These are phyloP conservation scores for Acanthococcus lagerstroemiae DNA, from an alignment of 2,888 invertebrate species.

Conservation along the genomic window DNA sequence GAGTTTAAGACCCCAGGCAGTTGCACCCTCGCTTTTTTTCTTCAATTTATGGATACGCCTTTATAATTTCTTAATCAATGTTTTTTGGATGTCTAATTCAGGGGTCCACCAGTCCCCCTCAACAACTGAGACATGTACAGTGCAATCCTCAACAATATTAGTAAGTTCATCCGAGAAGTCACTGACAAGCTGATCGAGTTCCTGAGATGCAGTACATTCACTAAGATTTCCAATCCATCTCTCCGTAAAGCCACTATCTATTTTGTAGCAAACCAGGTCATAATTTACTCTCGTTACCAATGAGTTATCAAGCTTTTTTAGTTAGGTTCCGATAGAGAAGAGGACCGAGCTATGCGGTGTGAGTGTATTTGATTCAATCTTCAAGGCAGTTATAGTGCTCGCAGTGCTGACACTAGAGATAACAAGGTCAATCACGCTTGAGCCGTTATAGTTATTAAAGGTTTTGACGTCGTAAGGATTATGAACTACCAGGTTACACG, in stretches of 20 bases:
- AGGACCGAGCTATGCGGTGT: neutral
- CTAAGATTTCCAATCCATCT: neutral
- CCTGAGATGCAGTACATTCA: neutral
- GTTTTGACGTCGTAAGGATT: too few relatives aligned
- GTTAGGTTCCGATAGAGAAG: neutral
- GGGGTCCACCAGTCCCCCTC: neutral
- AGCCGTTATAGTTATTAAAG: too few relatives aligned
- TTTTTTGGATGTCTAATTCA: neutral
- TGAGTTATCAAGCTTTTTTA: neutral
- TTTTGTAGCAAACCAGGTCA: neutral
- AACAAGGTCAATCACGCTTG: too few relatives aligned
- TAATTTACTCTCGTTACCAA: neutral
- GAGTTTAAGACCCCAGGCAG: neutral
- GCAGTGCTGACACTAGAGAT: too few relatives aligned
- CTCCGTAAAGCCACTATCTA: neutral
- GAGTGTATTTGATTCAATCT: conserved; percentile 44
- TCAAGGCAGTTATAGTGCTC: too few relatives aligned
- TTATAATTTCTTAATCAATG: neutral
- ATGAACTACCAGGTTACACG: too few relatives aligned
- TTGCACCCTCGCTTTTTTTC: neutral
- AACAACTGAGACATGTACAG: neutral
- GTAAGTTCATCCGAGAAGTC: neutral
- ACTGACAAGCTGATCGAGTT: neutral
- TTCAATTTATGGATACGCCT: neutral
- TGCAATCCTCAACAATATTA: neutral